Base-by-base conservation (phyloP, 1,140 invertebrate genomes). In the Streblospio benedicti region DNA sequence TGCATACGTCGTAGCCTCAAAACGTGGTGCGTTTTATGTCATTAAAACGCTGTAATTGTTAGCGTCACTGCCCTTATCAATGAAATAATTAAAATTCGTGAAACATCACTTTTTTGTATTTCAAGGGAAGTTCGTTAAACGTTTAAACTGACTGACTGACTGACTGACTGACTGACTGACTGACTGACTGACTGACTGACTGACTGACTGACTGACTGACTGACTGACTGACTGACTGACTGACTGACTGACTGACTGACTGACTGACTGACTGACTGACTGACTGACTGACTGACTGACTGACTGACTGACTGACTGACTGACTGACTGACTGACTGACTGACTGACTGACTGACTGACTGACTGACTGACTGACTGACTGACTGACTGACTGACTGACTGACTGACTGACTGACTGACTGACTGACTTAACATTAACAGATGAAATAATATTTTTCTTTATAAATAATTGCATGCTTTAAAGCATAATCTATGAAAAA, bases 401-500 rank as follows among this genome's bases (percentile, higher is more conserved):
- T 52, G 50, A 52, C 50, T 52, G 50, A 52, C 50, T 52, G 50
- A 52, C 50, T 52, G 50, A 52, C 50, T 52, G 50, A 52, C 50
- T 52, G 50, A 52, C 50, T 52, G 50, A 52, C 50, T 52, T 52
- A 52, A n/a, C n/a, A n/a, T n/a, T n/a, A n/a, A n/a, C n/a, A n/a
- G n/a, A n/a, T n/a, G n/a, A n/a, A n/a, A n/a, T n/a, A n/a, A n/a
- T n/a, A n/a, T n/a, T n/a, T n/a, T n/a, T n/a, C n/a, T n/a, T n/a
- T n/a, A n/a, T n/a, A n/a, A n/a, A n/a, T n/a, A n/a, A n/a, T n/a
- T n/a, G n/a, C n/a, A n/a, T n/a, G n/a, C n/a, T n/a, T n/a, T n/a
- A n/a, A n/a, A n/a, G n/a, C n/a, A n/a, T n/a, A n/a, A n/a, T n/a
- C n/a, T n/a, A n/a, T n/a, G n/a, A n/a, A n/a, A n/a, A n/a, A n/a